Conservation (phyloP, 2,888 invertebrate species). For the Caenorhabditis virilis region DNA sequence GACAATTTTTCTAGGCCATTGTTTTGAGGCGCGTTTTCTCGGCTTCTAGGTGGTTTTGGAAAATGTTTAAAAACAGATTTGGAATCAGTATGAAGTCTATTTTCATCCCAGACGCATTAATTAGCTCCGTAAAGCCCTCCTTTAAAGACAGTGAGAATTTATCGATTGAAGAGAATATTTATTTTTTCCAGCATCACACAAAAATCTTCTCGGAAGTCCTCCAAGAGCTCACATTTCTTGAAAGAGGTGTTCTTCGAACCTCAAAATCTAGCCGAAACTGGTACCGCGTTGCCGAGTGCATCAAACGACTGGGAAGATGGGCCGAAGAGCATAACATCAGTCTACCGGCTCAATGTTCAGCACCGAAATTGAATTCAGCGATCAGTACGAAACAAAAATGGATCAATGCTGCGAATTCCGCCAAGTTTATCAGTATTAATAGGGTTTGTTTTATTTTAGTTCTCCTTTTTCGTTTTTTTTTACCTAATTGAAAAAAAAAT, state of each 20-base stretch:
- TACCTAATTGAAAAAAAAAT: too few relatives aligned
- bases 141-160: too few relatives aligned
- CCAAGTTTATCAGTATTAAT: constrained; percentile 57
- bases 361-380: constrained; percentile 34
- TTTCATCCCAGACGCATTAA: too few relatives aligned
- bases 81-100: too few relatives aligned
- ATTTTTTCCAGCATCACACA: constrained; percentile 57
- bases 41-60: too few relatives aligned
- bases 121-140: too few relatives aligned
- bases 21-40: too few relatives aligned
- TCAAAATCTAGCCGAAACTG: constrained; percentile 56
- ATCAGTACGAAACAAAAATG: constrained; percentile 50
- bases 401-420: constrained; percentile 64
- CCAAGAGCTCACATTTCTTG: constrained; percentile 54
- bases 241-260: constrained; percentile 68
- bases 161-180: neutral
- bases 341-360: constrained; percentile 50
- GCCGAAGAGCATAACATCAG: constrained; percentile 64
- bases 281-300: constrained; percentile 66
- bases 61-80: too few relatives aligned
- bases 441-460: constrained; percentile 24
- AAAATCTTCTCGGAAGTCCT: constrained; percentile 61
- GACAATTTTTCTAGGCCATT: too few relatives aligned
- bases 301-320: constrained; percentile 59
- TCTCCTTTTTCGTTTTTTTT: neutral